Evolutionary conservation across 30 jellyfish, hydroid and myxozoan genomes (phyloP).

Genomic region (Mastigias papua): DNA sequence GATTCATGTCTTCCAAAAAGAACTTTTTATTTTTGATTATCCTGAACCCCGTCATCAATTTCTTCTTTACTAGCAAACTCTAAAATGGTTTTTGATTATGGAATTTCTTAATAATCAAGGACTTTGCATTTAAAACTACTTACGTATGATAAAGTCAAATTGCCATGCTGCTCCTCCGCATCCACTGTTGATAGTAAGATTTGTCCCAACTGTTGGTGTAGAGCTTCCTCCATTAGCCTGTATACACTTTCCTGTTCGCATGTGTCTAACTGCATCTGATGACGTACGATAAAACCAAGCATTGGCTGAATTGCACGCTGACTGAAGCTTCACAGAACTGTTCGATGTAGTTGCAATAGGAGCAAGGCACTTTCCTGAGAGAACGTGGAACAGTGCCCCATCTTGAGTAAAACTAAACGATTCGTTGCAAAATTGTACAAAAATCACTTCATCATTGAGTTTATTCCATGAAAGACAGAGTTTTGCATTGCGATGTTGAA

Average conservation of each 20-base stretch:
- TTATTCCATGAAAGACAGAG: constrained; percentile 25
- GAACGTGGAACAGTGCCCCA: constrained; percentile 16
- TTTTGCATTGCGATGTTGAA: constrained; percentile 17
- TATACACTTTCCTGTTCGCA: constrained; percentile 49
- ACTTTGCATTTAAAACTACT: background rate
- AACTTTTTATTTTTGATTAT: background rate
- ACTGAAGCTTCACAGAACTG: constrained; percentile 9
- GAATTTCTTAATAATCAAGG: background rate
- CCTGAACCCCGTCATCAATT: background rate
- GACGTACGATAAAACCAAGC: constrained; percentile 9
- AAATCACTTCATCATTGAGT: constrained; percentile 6
- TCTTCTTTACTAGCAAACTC: background rate
- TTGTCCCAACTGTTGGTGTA: constrained; percentile 62
- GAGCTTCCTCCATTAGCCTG: constrained; percentile 49
- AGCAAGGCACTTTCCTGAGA: constrained; percentile 2
- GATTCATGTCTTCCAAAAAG: background rate
- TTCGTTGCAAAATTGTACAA: constrained; percentile 33
- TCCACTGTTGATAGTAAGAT: constrained; percentile 48
- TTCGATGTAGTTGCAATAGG: constrained; percentile 5
- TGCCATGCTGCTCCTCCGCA: constrained; percentile 51
- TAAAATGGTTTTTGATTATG: background rate
- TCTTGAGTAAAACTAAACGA: background rate
- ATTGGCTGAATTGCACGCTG: constrained; percentile 31
- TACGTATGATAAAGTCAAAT: constrained; percentile 14
- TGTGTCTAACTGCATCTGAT: constrained; percentile 39